Evolutionary conservation across 2,797 vertebrate species (phyloP), one percentile per base, ranked within the genome.

Genomic region (Tauraco hartlaubi): DNA sequence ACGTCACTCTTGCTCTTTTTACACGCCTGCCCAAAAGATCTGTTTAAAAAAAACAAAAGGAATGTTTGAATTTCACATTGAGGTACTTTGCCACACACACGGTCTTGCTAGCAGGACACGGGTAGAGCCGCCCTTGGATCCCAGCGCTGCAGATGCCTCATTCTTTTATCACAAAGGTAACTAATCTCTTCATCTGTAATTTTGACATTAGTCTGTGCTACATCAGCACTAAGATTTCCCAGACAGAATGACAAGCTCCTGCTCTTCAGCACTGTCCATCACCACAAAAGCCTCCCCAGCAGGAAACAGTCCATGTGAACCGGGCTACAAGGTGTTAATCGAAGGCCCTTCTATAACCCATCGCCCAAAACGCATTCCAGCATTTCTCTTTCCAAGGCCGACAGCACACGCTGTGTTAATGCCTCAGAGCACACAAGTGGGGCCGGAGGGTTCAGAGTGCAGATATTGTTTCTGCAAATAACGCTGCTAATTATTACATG

Each of bases 1-100:
- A 12, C 6, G 0, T 54, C 1, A 0, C n/a, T 37, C 7, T 33
- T 37, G 5, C 9, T 77, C 35, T 52, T 69, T 28, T n/a, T 59
- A 44, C 25, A 55, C 15, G 12, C 29, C 54, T 73, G 19, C 59
- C 33, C 58, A 20, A 26, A 51, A 66, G 13, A 39, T 19, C 15
- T 17, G 16, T 7, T 66, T 49, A 21, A 75, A 73, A 15, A 18
- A 67, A 18, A 67, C 9, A 21, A 5, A 84, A 72, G 7, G 14
- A 25, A 12, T 3, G 7, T 37, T 66, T 48, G 26, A 19, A 31
- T 37, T 46, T 76, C 58, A 48, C 8, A 15, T 1, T 5, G 55
- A 15, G 39, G 12, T 33, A 13, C 31, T 61, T 19, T 43, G 31
- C 18, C 44, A n/a, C n/a, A 52, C 23, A 82, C 18, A 5, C 0